Evolutionary conservation across 2,113 vertebrate genomes (phyloP).

Genomic region (Crotalus helleri): DNA sequence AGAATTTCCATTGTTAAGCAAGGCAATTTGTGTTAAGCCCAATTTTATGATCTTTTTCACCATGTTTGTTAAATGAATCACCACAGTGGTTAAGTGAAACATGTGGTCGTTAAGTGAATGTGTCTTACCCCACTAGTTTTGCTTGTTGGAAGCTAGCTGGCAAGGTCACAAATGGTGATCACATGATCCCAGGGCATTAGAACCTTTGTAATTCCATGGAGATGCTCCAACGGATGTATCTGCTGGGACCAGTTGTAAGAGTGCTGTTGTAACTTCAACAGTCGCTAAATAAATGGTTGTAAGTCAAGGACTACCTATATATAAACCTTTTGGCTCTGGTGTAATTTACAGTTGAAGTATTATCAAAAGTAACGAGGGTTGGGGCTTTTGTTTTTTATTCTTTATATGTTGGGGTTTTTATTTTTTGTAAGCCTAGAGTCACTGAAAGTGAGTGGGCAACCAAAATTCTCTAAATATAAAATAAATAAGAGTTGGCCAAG

Average conservation of each 20-base stretch:
- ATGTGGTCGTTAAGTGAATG: not conserved
- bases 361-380: not conserved
- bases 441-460: too few relatives aligned
- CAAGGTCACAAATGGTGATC: not conserved
- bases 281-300: not conserved
- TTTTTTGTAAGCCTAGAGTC: too few relatives aligned
- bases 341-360: too few relatives aligned
- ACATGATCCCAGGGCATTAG: not conserved
- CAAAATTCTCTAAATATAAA: too few relatives aligned
- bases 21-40: not conserved
- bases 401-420: too few relatives aligned
- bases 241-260: not conserved
- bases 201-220: not conserved
- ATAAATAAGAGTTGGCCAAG: not conserved
- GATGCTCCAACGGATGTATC: not conserved
- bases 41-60: not conserved
- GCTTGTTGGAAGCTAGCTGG: not conserved
- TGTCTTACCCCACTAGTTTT: not conserved
- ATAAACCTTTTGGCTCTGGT: not conserved
- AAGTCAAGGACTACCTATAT: not conserved
- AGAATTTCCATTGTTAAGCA: not conserved
- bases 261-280: not conserved
- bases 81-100: not conserved
- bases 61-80: not conserved
- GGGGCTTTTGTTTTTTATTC: too few relatives aligned